These are phyloP conservation scores for Ancistrus triradiatus DNA, from an alignment of 2,113 vertebrate species.

Conservation along the genomic window DNA sequence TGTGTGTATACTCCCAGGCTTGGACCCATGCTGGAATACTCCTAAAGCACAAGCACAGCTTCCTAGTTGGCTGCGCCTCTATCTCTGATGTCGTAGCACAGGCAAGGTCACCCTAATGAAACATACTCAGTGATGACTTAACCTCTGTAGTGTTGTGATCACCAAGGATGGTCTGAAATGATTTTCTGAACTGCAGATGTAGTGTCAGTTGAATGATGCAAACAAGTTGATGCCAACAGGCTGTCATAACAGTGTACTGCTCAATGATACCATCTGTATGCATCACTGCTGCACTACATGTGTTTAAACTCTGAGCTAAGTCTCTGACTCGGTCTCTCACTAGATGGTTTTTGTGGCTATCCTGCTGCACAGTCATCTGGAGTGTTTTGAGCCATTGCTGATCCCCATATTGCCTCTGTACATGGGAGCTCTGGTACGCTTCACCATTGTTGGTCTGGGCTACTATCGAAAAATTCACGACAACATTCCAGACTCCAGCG, in stretches of 20 bases:
- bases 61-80: slow-evolving; percentile 86
- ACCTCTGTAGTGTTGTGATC: no score
- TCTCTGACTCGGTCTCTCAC: slow-evolving; percentile 16
- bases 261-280: no score
- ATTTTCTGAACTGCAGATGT: no score
- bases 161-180: no score
- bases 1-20: slow-evolving; percentile 62
- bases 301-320: no score
- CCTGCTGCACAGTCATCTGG: slow-evolving; percentile 84
- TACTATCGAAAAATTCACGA: slow-evolving; percentile 85
- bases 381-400: slow-evolving; percentile 81
- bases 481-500: slow-evolving; percentile 80
- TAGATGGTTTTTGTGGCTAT: slow-evolving; percentile 87
- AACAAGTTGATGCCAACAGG: no score
- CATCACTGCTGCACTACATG: no score
- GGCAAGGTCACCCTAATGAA: no score
- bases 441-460: slow-evolving; percentile 79
- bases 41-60: slow-evolving; percentile 86
- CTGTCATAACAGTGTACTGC: no score
- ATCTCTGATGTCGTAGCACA: slow-evolving; percentile 87
- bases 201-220: no score
- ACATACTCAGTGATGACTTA: no score
- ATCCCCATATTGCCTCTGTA: slow-evolving; percentile 86
- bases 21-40: slow-evolving; percentile 90
- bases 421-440: slow-evolving; percentile 84